Base-by-base conservation (phyloP, 2,888 invertebrate genomes). In the Drosophila percnosoma region DNA sequence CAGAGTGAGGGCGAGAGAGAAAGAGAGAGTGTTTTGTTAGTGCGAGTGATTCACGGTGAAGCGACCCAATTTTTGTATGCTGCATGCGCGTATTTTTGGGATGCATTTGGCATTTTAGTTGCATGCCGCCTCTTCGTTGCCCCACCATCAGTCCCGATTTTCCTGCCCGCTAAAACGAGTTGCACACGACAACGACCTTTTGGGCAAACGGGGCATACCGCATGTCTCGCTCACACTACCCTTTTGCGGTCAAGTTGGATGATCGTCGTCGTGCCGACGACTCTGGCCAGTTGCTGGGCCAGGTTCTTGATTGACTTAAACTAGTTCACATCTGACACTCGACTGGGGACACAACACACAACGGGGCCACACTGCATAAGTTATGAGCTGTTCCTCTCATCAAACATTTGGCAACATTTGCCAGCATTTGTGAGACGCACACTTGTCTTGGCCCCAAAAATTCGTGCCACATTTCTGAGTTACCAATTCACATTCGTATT, bases 181-280 rank as follows among this genome's bases (percentile, higher is more conserved):
- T 63, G 75, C 71, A 53, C 59, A 78, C 79, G 85, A 85, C 89
- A 85, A 84, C 89, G 82, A 89, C 87, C 89, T 89, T 84, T 89
- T 87, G 61, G 58, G 63, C 80, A 67, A 78, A 71, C 21, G 62
- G 68, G 80, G 68, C 67, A 78, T 75, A 69, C 75, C 67, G 34
- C 76, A 55, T 70, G 45, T 24, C 34, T 27, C 42, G 31, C 52
- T 40, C 27, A 18, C 15, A 62, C 24, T 61, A 38, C 53, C 51
- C 55, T 80, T 82, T 80, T 89, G 77, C 85, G 85, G 85, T 89
- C 85, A 85, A 88, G 88, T 87, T 89, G 71, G 54, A 53, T 59
- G 63, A 67, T 65, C 15, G 24, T 34, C n/a, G 13, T 51, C 33
- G 57, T 38, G 79, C 71, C 58, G 52, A 63, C 68, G 31, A 15